phyloP scores from a whole-genome alignment of 2,113 vertebrate genomes.

The Chloropsis cyanopogon region DNA sequence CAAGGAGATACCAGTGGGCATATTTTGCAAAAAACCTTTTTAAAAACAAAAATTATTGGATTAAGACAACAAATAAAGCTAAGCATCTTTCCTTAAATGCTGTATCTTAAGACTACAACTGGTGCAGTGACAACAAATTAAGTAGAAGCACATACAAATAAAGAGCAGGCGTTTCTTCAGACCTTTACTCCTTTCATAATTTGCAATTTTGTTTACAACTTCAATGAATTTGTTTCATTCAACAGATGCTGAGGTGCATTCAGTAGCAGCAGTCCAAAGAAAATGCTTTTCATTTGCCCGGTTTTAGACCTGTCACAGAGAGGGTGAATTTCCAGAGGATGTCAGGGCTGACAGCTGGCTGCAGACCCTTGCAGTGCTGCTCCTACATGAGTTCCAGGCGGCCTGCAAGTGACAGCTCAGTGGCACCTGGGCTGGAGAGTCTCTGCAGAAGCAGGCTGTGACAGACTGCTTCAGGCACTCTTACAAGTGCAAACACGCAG shows the following conservation, averaged over 20 bases:
- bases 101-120: background rate
- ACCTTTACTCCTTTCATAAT: background rate
- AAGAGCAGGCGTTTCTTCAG: background rate
- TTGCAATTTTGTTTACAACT: background rate
- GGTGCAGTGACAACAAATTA: background rate
- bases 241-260: background rate
- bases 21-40: background rate
- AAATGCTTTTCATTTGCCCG: background rate
- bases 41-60: background rate
- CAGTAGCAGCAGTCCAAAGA: background rate
- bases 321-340: background rate
- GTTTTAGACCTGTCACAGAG: background rate
- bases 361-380: background rate
- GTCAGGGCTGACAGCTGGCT: background rate
- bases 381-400: background rate
- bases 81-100: background rate
- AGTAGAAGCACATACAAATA: background rate
- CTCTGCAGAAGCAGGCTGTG: background rate
- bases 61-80: background rate
- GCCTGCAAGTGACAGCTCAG: background rate
- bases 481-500: constrained; percentile 16
- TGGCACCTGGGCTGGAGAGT: background rate
- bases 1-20: background rate
- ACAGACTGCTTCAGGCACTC: background rate
- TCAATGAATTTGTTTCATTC: background rate